Evolutionary conservation across 37 sponge, comb jelly and placozoan species (phyloP).

Genomic region (Oscarella lobularis): DNA sequence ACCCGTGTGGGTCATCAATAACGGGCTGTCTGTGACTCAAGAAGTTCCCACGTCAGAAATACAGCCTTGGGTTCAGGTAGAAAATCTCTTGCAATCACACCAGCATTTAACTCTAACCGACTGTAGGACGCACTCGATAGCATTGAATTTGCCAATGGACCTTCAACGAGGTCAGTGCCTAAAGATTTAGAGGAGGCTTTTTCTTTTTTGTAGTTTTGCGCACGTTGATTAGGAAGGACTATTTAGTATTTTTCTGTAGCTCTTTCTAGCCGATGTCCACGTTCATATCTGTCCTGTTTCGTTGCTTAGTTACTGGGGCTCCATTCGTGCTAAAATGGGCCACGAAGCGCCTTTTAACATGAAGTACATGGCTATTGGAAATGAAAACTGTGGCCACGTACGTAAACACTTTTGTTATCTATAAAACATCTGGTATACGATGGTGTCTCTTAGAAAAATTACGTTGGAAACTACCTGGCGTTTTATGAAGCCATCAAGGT

Average conservation of each 20-base stretch:
- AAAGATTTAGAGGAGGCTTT: too few species aligned
- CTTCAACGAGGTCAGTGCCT: slow-evolving; percentile 1
- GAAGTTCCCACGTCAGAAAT: not conserved
- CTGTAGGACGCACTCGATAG: slow-evolving; percentile 4
- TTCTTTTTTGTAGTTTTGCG: too few species aligned
- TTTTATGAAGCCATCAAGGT: slow-evolving; percentile 5
- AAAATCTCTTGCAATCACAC: not conserved
- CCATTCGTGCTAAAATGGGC: slow-evolving; percentile 1
- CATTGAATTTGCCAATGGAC: slow-evolving; percentile 7
- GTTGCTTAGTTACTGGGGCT: slow-evolving; percentile 4
- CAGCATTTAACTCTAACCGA: not conserved
- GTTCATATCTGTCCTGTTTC: not conserved
- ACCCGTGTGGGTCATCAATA: slow-evolving; percentile 7
- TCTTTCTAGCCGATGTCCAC: too few species aligned
- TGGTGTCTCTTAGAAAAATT: not conserved
- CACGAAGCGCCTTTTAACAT: not conserved
- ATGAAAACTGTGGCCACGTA: slow-evolving; percentile 4
- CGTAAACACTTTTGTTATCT: not conserved
- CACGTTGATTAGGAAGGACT: too few species aligned
- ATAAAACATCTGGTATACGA: not conserved
- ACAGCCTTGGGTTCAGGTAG: slow-evolving; percentile 7
- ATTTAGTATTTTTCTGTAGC: too few species aligned
- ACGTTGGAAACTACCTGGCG: not conserved
- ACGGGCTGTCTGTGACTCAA: not conserved
- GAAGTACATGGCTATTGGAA: not conserved